phyloP scores from a whole-genome alignment of 1,140 invertebrate genomes.

The Dolichoris vasculosae region DNA sequence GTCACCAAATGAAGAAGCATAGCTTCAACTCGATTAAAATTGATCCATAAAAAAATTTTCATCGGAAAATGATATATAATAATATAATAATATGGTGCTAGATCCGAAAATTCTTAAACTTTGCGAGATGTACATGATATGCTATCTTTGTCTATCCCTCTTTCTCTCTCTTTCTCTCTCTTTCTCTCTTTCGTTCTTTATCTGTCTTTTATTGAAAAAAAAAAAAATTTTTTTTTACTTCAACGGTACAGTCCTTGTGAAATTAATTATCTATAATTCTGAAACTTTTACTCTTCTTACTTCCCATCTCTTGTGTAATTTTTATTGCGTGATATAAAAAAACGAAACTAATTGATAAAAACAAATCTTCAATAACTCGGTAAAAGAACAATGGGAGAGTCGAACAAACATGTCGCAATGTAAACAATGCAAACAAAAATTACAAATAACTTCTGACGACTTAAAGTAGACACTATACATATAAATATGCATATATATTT shows the following conservation, averaged over 20 bases:
- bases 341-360: not conserved
- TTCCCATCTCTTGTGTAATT: not conserved
- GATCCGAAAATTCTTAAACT: slow-evolving; percentile 26
- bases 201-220: slow-evolving; percentile 13
- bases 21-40: not conserved
- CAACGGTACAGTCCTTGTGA: not conserved
- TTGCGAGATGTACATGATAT: slow-evolving; percentile 2
- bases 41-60: not conserved
- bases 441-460: slow-evolving; percentile 18
- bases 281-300: slow-evolving; percentile 7
- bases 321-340: slow-evolving; percentile 18
- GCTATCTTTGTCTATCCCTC: not conserved
- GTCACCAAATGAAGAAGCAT: not conserved
- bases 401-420: not conserved
- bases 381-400: not conserved
- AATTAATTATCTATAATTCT: not conserved
- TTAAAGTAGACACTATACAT: not conserved
- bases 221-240: slow-evolving; percentile 26
- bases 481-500: slow-evolving; percentile 21
- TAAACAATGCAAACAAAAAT: not conserved
- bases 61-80: not conserved
- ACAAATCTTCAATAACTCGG: not conserved
- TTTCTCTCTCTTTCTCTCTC: not conserved
- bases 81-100: slow-evolving; percentile 6
- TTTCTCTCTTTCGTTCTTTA: slow-evolving; percentile 32